Conservation (phyloP, 2,113 vertebrate species). For the Pyxicephalus adspersus region DNA sequence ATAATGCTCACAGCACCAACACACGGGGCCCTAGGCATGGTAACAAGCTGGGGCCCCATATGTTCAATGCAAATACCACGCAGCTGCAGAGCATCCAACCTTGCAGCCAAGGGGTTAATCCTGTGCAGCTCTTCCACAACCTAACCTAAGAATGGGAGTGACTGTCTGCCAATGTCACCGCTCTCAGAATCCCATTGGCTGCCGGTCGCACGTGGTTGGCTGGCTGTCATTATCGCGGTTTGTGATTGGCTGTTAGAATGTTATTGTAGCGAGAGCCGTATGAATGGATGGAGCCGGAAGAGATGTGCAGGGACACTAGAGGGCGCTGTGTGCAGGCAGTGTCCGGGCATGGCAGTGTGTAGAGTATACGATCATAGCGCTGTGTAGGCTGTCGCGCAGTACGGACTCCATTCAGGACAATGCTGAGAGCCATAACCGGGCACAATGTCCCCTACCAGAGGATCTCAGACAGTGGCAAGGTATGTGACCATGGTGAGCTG, state of each 20-base stretch:
- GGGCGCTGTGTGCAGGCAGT: neutral
- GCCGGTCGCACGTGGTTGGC: neutral
- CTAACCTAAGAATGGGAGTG: no score
- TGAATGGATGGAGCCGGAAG: neutral
- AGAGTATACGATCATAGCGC: neutral
- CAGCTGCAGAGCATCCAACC: no score
- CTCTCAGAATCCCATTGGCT: neutral
- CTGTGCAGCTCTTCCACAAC: no score
- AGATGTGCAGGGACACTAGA: neutral
- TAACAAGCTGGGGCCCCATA: no score
- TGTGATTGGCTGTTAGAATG: neutral
- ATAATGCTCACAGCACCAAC: no score
- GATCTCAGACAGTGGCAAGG: constrained; percentile 21
- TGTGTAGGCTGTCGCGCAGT: neutral
- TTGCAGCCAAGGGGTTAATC: no score
- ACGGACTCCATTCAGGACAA: neutral
- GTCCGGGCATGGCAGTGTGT: neutral
- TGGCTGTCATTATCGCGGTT: neutral
- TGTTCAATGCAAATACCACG: no score
- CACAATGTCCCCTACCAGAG: neutral
- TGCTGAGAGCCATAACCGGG: constrained; percentile 22
- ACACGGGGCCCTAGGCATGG: no score
- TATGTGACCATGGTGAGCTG: neutral
- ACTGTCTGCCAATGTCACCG: no score
- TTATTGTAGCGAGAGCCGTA: neutral